Evolutionary conservation across 1,140 invertebrate genomes (phyloP).

Genomic region (Pollicipes pollicipes): DNA sequence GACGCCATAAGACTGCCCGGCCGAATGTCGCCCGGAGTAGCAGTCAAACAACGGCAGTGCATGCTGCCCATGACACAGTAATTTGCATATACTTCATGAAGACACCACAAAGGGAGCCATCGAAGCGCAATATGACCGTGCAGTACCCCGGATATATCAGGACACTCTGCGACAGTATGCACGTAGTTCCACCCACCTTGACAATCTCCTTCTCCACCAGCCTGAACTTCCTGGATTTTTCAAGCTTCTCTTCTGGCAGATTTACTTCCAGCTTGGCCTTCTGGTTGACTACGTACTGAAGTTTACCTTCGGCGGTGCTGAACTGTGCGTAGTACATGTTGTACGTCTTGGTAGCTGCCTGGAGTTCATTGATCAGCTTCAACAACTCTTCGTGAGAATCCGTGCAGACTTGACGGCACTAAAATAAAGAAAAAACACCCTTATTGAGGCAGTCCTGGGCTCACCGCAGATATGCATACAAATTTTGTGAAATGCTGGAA

Average conservation of each 20-base stretch:
- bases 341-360: constrained; percentile 75
- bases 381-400: constrained; percentile 86
- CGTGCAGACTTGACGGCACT: constrained; percentile 80
- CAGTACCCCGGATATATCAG: too few relatives aligned
- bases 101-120: too few relatives aligned
- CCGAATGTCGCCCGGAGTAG: too few relatives aligned
- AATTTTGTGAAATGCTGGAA: too few relatives aligned
- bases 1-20: too few relatives aligned
- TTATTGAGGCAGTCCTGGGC: background rate
- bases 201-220: constrained; percentile 82
- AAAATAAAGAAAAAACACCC: constrained; percentile 8
- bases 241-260: constrained; percentile 49
- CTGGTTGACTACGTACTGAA: constrained; percentile 61
- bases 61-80: too few relatives aligned
- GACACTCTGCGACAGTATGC: too few relatives aligned
- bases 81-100: too few relatives aligned
- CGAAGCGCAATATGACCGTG: too few relatives aligned
- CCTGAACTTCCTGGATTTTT: constrained; percentile 66
- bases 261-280: constrained; percentile 48
- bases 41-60: background rate
- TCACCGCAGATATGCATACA: too few relatives aligned
- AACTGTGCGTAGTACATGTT: constrained; percentile 67
- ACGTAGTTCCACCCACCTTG: constrained; percentile 48
- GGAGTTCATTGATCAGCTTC: constrained; percentile 76
- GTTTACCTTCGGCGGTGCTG: constrained; percentile 66